Conservation (phyloP, 2,888 invertebrate species). For the Brenthis hecate region DNA sequence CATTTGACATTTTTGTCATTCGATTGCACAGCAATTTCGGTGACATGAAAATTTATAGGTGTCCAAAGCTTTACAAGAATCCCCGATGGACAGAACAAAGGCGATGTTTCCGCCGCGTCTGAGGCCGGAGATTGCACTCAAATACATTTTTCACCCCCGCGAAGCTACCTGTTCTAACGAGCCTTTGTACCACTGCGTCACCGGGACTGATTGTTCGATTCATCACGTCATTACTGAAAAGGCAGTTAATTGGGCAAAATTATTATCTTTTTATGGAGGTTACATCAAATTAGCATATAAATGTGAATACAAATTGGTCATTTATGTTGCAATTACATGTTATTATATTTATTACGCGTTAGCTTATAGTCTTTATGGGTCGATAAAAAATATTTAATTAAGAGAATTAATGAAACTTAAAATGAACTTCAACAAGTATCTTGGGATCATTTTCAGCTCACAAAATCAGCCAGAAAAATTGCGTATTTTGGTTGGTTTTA, state of each 20-base stretch:
- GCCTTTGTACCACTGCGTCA: constrained; percentile 27
- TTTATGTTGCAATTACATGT: no score
- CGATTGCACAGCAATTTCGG: constrained; percentile 31
- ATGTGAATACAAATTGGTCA: no score
- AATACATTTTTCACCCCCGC: constrained; percentile 52
- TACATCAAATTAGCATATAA: no score
- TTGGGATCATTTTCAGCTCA: no score
- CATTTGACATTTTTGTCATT: constrained; percentile 18
- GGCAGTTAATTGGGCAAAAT: constrained; percentile 17
- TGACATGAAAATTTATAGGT: constrained; percentile 37
- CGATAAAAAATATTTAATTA: no score
- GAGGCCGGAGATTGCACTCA: constrained; percentile 59
- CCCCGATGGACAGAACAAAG: constrained; percentile 45
- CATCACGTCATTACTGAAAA: constrained; percentile 26
- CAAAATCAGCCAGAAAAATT: no score
- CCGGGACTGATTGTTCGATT: constrained; percentile 29
- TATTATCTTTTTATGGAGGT: no score
- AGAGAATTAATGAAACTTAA: no score
- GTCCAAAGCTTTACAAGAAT: constrained; percentile 27
- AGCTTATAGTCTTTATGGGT: no score
- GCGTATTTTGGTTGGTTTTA: no score
- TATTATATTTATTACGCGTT: no score
- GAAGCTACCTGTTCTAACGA: constrained; percentile 22
- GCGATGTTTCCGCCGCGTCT: constrained; percentile 41
- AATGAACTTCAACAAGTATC: no score